Percentiles rank a stretch among this genome's conserved stretches.
Evolutionary conservation across 1,140 invertebrate species (phyloP).

Genomic region (Drosophila gunungcola): DNA sequence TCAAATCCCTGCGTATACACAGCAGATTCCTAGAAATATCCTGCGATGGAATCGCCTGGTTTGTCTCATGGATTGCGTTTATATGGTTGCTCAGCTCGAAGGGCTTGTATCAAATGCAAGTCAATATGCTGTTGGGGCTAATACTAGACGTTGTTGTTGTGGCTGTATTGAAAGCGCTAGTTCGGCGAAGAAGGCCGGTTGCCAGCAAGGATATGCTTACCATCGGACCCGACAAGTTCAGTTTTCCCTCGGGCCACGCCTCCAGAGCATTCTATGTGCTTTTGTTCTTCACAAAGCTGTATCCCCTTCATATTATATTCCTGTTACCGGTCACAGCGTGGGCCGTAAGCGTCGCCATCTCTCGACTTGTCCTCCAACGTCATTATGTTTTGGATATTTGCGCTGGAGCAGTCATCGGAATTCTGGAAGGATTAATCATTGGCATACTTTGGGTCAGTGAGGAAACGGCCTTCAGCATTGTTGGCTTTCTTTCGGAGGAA

Average conservation of each 20-base stretch:
- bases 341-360: conserved; percentile 90
- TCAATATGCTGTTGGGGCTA: conserved; percentile 93
- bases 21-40: conserved; percentile 91
- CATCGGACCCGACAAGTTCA: conserved; percentile 93
- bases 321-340: conserved; percentile 89
- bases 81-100: conserved; percentile 88
- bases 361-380: conserved; percentile 89
- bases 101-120: conserved; percentile 92
- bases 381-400: conserved; percentile 95
- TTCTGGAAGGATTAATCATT: conserved; percentile 90
- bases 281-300: conserved; percentile 89
- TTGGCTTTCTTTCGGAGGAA: conserved; percentile 50
- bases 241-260: conserved; percentile 98
- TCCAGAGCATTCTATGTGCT: conserved; percentile 93
- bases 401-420: conserved; percentile 90
- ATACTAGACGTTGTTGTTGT: conserved; percentile 94
- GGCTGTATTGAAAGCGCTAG: conserved; percentile 92
- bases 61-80: conserved; percentile 89
- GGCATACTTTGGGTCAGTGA: conserved; percentile 88
- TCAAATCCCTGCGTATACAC: conserved; percentile 87
- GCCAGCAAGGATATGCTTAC: conserved; percentile 88
- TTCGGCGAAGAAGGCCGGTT: conserved; percentile 90
- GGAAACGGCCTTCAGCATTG: conserved; percentile 36
- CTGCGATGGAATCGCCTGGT: conserved; percentile 95
- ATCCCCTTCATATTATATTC: conserved; percentile 87